Conservation (phyloP, 2,797 vertebrate genomes). For the Sphaeramia orbicularis region DNA sequence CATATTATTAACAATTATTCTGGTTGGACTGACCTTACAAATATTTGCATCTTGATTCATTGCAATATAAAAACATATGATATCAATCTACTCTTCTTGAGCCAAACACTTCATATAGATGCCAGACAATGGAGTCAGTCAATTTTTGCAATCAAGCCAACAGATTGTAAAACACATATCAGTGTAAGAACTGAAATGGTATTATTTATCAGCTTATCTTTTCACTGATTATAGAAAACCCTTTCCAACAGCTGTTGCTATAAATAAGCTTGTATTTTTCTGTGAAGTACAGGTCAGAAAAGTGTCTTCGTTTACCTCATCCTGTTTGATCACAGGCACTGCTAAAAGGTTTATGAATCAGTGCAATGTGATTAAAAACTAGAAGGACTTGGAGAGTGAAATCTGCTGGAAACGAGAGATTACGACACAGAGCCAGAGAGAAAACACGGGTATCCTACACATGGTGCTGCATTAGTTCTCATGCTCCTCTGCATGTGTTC, state of each 20-base stretch:
- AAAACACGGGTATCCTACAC: slow-evolving; percentile 20
- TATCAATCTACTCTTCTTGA: slow-evolving; percentile 9
- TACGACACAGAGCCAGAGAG: slow-evolving; percentile 4
- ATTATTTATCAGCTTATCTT: slow-evolving; percentile 14
- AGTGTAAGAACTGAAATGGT: slow-evolving; percentile 7
- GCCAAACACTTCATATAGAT: slow-evolving; percentile 16
- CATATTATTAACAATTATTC: background rate
- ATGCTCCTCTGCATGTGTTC: slow-evolving; percentile 44
- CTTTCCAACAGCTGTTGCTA: slow-evolving; percentile 8
- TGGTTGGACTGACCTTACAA: background rate
- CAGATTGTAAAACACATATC: slow-evolving; percentile 19
- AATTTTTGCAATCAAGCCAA: slow-evolving; percentile 9
- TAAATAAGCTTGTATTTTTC: slow-evolving; percentile 3
- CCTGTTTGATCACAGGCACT: background rate
- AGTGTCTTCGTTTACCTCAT: background rate
- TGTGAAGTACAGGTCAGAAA: background rate
- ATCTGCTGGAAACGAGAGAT: slow-evolving; percentile 13
- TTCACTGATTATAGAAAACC: slow-evolving; percentile 9
- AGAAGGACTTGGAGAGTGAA: background rate
- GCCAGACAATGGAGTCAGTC: slow-evolving; percentile 9
- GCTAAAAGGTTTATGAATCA: background rate
- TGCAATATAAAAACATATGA: slow-evolving; percentile 14
- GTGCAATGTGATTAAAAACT: background rate
- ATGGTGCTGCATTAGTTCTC: slow-evolving; percentile 35
- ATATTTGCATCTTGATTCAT: slow-evolving; percentile 20